Evolutionary conservation across 2,113 vertebrate species (phyloP).

Genomic region (Phrynosoma blainvillii): DNA sequence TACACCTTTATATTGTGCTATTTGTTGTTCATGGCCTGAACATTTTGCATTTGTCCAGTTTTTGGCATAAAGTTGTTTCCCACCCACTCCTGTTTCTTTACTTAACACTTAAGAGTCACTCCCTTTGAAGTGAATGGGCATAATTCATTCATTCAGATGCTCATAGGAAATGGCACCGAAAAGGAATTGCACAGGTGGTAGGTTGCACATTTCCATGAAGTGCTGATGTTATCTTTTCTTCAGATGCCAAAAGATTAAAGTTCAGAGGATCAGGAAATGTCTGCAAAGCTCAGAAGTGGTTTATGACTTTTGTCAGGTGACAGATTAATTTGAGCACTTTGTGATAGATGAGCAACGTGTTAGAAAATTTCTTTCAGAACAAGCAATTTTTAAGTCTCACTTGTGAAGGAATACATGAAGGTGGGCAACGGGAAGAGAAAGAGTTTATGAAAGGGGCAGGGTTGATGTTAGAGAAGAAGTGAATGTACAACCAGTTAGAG

Average conservation of each 20-base stretch:
- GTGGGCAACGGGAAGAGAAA: background rate
- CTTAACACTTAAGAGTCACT: background rate
- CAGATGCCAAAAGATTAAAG: conserved; percentile 67
- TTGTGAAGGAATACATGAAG: conserved; percentile 71
- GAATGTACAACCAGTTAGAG: background rate
- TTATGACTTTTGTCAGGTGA: conserved; percentile 72
- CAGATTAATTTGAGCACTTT: conserved; percentile 76
- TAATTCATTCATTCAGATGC: conserved; percentile 50
- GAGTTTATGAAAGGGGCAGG: background rate
- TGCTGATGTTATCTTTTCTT: conserved; percentile 72
- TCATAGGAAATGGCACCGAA: conserved; percentile 65
- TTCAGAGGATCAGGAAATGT: conserved; percentile 73
- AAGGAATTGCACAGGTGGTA: conserved; percentile 50
- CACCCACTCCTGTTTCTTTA: no score
- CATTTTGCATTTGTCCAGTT: background rate
- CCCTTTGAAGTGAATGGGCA: conserved; percentile 44
- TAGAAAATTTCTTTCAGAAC: conserved; percentile 71
- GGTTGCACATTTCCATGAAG: conserved; percentile 65
- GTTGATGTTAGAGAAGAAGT: background rate
- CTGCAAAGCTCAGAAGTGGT: conserved; percentile 71
- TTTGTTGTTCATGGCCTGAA: background rate
- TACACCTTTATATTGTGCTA: no score
- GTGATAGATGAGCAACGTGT: conserved; percentile 81
- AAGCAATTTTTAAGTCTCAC: conserved; percentile 78
- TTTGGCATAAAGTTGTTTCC: background rate